Evolutionary conservation across 2,797 vertebrate species (phyloP), one percentile per base, ranked within the genome.

Genomic region (Mallotus villosus): DNA sequence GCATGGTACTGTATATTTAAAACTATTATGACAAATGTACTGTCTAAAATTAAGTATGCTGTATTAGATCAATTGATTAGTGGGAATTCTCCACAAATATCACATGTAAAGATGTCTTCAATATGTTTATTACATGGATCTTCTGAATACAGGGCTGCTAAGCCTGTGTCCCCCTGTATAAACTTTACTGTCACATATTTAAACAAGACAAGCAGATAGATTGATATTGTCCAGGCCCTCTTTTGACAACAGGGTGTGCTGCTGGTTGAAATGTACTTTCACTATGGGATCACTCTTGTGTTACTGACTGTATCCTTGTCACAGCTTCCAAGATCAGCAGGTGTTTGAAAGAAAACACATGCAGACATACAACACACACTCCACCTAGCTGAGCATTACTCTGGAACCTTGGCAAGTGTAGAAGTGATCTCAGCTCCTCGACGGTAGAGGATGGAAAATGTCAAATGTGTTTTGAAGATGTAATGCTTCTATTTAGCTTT

Each of bases 361-460:
- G 41, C 21, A 34, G 63, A 29, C 53, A 41, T 68, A 57, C 34
- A 46, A 46, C 8, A 51, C 11, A 62, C 32, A 21, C 41, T 55
- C 41, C 32, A 53, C 32, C 7, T 58, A 29, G 21, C 19, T 60
- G 62, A 8, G 22, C 19, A 34, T 77, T 68, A 59, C 51, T 71
- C 63, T 69, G 55, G 67, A 12, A 59, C 34, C 46, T 16, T 12
- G 67, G 49, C 68, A 77, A 74, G 71, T 53, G 34, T 58, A n/a
- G n/a, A n/a, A 21, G 66, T 24, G 72, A 53, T 34, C 22, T 27
- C 17, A 6, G n/a, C 67, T 53, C 59, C 77, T 57, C 51, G 2
- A 34, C 62, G 58, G 74, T 57, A 60, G 41, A 67, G 62, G 72
- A 76, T 78, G 76, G 75, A 81, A 86, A 81, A 61, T 80, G 5